Evolutionary conservation across 2,113 vertebrate species (phyloP), one percentile per base, ranked within the genome.

Genomic region (Tachuris rubrigastra): DNA sequence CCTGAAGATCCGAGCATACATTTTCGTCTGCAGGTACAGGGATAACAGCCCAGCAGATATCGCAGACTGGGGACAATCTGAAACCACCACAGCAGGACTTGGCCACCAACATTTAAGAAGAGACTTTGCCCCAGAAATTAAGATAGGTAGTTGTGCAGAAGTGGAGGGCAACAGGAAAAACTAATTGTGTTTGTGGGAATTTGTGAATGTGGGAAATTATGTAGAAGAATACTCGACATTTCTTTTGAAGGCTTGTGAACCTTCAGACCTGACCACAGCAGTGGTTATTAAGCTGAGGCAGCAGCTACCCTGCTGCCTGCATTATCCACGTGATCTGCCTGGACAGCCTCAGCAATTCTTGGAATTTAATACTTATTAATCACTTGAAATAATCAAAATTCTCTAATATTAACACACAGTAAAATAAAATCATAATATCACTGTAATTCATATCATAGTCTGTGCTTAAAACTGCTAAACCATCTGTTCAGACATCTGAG

Each of bases 101-200:
- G 11, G 44, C 27, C n/a, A 31, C 31, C 63, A 83, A 4, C 27
- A 50, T 14, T 77, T 18, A 55, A 42, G 68, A 77, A 52, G 22
- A 42, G 27, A 80, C 17, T 37, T 77, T n/a, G 24, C 7, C 19
- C 9, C 22, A 3, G 3, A 0, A 0, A 18, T 16, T 47, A 80
- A 68, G 17, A 37, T 65, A 21, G 13, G 19, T 24, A 56, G 20
- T 25, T 4, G 1, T 16, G 30, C 37, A 19, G 33, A 59, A 87
- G 15, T 46, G 15, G 33, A 16, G 33, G 20, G 12, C 27, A 66
- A 46, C 1, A 62, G 35, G 39, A n/a, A 42, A 90, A 79, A 56
- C 5, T 23, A 31, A 24, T 21, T 59, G 6, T 39, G 30, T 62
- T 63, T 59, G 42, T 59, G n/a, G n/a, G n/a, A n/a, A n/a, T n/a